Conservation (phyloP, 1,140 invertebrate species). For the Euwallacea fornicatus region DNA sequence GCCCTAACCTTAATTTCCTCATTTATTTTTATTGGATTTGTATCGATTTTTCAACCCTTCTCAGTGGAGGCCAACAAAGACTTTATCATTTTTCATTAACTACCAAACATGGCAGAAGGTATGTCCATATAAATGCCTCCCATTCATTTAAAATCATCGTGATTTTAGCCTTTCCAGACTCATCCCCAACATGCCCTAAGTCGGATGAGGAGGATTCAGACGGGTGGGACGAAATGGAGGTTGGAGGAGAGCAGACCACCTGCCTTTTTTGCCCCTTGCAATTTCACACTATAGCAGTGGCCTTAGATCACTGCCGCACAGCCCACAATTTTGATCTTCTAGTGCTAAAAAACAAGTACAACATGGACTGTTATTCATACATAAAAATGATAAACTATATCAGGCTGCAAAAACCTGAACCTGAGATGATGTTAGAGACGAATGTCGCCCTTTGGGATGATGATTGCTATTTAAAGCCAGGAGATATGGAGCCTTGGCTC, state of each 20-base stretch:
- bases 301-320: slow-evolving; percentile 60
- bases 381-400: slow-evolving; percentile 90
- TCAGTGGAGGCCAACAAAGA: too few relatives aligned
- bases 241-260: slow-evolving; percentile 50
- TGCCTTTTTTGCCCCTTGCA: slow-evolving; percentile 63
- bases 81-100: too few relatives aligned
- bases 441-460: slow-evolving; percentile 66
- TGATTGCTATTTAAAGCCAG: slow-evolving; percentile 80
- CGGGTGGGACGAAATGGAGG: slow-evolving; percentile 54
- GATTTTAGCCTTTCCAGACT: slow-evolving; percentile 25
- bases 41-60: too few relatives aligned
- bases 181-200: slow-evolving; percentile 19
- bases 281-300: slow-evolving; percentile 58
- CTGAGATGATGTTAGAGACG: slow-evolving; percentile 59
- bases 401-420: slow-evolving; percentile 63
- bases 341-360: slow-evolving; percentile 66
- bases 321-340: slow-evolving; percentile 73
- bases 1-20: too few relatives aligned
- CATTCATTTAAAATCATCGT: background rate
- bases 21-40: too few relatives aligned
- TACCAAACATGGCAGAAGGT: slow-evolving; percentile 7
- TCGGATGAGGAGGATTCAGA: slow-evolving; percentile 51
- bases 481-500: slow-evolving; percentile 79
- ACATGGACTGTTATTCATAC: slow-evolving; percentile 81
- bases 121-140: background rate